These are phyloP conservation scores for Thymelicus sylvestris DNA, from an alignment of 2,888 invertebrate genomes.

Conservation along the genomic window DNA sequence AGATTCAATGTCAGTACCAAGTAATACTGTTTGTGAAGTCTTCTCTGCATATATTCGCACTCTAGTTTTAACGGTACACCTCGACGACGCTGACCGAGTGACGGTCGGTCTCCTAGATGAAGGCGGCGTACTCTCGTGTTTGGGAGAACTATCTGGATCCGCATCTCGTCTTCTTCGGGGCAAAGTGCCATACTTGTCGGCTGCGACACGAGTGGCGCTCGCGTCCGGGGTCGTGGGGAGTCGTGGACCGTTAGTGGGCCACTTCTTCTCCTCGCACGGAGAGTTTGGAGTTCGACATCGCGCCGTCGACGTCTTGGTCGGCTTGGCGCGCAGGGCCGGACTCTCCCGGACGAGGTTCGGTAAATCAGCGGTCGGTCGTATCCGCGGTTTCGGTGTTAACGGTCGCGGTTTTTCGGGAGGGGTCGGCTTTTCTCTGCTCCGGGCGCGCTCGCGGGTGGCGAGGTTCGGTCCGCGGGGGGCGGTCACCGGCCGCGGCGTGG, in stretches of 20 bases:
- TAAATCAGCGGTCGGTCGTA: slow-evolving; percentile 80
- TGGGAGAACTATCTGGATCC: slow-evolving; percentile 84
- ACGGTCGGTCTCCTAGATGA: slow-evolving; percentile 70
- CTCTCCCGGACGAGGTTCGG: slow-evolving; percentile 81
- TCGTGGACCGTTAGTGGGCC: slow-evolving; percentile 85
- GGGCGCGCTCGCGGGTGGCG: slow-evolving; percentile 83
- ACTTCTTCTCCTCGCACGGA: slow-evolving; percentile 89
- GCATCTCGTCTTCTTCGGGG: slow-evolving; percentile 89
- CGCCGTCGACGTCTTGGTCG: slow-evolving; percentile 83
- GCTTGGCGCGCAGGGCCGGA: slow-evolving; percentile 73
- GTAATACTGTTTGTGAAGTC: slow-evolving; percentile 90
- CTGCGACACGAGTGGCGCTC: slow-evolving; percentile 73
- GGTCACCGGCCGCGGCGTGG: slow-evolving; percentile 80
- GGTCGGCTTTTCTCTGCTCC: slow-evolving; percentile 85
- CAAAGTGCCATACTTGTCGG: slow-evolving; percentile 91
- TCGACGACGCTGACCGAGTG: slow-evolving; percentile 69
- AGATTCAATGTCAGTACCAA: slow-evolving; percentile 89
- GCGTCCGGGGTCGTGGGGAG: slow-evolving; percentile 63
- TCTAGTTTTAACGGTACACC: slow-evolving; percentile 68
- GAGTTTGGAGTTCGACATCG: slow-evolving; percentile 86
- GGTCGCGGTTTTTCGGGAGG: slow-evolving; percentile 78
- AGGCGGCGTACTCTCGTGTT: slow-evolving; percentile 69
- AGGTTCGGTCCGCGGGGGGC: slow-evolving; percentile 79
- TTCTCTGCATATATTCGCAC: slow-evolving; percentile 92
- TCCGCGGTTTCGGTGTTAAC: slow-evolving; percentile 76